Percentiles rank a stretch among this genome's conserved stretches.
Evolutionary conservation across 2,113 vertebrate genomes (phyloP).

Genomic region (Trematocara unimaculatum): DNA sequence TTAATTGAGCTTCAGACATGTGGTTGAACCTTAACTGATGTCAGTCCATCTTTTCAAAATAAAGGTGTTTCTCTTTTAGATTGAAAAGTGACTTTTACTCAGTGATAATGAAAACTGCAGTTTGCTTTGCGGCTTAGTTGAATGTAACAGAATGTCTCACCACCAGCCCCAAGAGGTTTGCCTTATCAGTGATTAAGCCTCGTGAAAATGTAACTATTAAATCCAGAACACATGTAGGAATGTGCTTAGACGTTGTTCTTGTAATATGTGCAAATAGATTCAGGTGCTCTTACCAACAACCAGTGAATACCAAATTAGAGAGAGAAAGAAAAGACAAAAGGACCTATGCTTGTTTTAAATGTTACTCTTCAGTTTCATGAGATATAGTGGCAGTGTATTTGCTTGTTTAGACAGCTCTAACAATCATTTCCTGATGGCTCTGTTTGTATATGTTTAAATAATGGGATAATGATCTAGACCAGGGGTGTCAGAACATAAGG

Average conservation of each 20-base stretch:
- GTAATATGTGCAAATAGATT: not conserved
- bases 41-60: not conserved
- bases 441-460: not conserved
- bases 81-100: not conserved
- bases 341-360: not conserved
- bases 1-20: not conserved
- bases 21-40: not conserved
- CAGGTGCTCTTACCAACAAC: not conserved
- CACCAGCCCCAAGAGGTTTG: constrained; percentile 2
- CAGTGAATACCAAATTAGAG: not conserved
- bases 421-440: not conserved
- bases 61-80: not conserved
- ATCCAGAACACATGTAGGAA: not conserved
- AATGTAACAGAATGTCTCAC: constrained; percentile 5
- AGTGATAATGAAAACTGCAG: not conserved
- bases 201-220: not conserved
- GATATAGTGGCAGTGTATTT: not conserved
- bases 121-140: not conserved
- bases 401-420: not conserved
- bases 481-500: not conserved
- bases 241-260: not conserved
- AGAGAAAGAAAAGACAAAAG: not conserved
- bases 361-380: not conserved
- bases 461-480: not conserved
- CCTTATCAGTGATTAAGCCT: not conserved